These are phyloP conservation scores for Pardalotus punctatus DNA, from an alignment of 2,113 vertebrate genomes.

Conservation along the genomic window DNA sequence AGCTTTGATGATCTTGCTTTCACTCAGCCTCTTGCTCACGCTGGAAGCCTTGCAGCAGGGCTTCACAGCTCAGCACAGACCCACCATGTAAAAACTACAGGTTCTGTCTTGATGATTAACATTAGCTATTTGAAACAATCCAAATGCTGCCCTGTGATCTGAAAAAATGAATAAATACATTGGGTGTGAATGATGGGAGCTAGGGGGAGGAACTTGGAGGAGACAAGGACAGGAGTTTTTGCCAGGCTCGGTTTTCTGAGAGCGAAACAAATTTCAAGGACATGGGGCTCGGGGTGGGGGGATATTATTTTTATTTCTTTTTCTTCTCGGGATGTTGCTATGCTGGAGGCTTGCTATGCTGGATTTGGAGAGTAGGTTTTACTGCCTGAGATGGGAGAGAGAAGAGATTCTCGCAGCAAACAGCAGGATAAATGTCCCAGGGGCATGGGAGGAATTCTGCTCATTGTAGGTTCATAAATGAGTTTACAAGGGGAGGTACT, in stretches of 20 bases:
- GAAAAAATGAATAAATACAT: conserved; percentile 71
- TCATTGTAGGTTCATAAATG: neutral
- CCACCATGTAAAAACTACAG: conserved; percentile 25
- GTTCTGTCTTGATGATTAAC: conserved; percentile 61
- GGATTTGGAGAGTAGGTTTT: neutral
- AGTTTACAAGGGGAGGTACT: neutral
- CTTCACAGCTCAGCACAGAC: neutral
- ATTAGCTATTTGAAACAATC: conserved; percentile 61
- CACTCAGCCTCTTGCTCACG: neutral
- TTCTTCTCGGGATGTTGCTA: conserved; percentile 50
- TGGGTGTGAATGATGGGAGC: conserved; percentile 71
- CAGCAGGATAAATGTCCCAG: accelerated
- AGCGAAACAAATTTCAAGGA: neutral
- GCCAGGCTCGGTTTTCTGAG: conserved; percentile 47
- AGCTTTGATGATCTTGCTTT: neutral
- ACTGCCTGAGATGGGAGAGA: neutral
- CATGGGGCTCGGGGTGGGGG: too few relatives aligned
- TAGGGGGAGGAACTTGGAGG: neutral
- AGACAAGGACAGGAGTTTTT: neutral
- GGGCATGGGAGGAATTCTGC: neutral
- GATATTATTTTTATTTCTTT: neutral
- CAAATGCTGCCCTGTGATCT: conserved; percentile 69
- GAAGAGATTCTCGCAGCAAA: neutral
- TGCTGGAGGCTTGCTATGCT: neutral
- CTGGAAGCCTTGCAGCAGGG: neutral